Conservation (phyloP, 2,113 vertebrate genomes). For the Brachirus orientalis region DNA sequence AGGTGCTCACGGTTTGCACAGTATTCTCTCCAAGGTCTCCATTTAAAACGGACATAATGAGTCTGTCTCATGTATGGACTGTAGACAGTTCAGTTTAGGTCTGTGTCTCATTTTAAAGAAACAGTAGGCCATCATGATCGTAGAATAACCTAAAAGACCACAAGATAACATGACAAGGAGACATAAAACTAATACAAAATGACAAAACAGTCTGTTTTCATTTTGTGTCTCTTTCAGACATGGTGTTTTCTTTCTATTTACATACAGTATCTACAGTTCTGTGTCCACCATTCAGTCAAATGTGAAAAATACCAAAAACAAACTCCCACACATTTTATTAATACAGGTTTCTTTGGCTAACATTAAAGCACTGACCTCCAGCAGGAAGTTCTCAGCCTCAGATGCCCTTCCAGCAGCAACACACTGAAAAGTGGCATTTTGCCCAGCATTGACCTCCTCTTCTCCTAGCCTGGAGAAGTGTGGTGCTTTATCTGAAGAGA, state of each 20-base stretch:
- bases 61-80: too few species aligned
- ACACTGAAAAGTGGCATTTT: slow-evolving; percentile 96
- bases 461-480: slow-evolving; percentile 96
- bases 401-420: slow-evolving; percentile 89
- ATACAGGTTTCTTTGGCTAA: slow-evolving; percentile 1
- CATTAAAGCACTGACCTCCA: slow-evolving; percentile 87
- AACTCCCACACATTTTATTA: background rate
- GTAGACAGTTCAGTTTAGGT: background rate
- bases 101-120: too few species aligned
- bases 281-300: background rate
- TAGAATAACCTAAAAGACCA: background rate
- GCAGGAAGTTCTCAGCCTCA: slow-evolving; percentile 88
- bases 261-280: too few species aligned
- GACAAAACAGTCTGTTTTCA: background rate
- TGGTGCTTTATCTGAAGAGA: slow-evolving; percentile 89
- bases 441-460: slow-evolving; percentile 95
- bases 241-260: background rate
- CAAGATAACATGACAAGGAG: background rate
- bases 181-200: background rate
- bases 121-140: background rate
- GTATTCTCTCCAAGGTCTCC: slow-evolving; percentile 11
- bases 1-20: slow-evolving; percentile 38
- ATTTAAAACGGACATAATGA: slow-evolving; percentile 26
- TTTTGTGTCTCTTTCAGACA: background rate
- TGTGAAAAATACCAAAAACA: background rate